phyloP scores from a whole-genome alignment of 2,797 vertebrate species.

The Molossus alvarezi region DNA sequence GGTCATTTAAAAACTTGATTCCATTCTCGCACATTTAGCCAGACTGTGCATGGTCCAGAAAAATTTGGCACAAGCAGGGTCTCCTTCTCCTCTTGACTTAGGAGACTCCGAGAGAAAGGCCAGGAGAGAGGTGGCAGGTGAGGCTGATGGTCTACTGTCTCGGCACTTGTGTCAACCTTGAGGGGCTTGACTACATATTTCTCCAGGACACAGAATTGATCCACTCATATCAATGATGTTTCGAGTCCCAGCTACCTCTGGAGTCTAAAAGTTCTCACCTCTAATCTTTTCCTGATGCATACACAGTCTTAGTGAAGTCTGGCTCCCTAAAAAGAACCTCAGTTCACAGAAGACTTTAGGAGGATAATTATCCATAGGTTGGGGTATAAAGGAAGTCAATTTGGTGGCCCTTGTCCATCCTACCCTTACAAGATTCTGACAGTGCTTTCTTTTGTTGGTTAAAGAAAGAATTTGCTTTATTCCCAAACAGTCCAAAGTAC shows the following conservation, averaged over 20 bases:
- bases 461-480: conserved; percentile 48
- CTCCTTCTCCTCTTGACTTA: neutral
- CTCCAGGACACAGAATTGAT: neutral
- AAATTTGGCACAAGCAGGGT: neutral
- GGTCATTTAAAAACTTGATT: conserved; percentile 26
- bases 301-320: neutral
- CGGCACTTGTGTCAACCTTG: neutral
- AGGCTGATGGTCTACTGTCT: neutral
- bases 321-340: neutral
- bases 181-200: neutral
- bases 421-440: neutral
- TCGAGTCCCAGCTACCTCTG: neutral
- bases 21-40: neutral
- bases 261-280: neutral
- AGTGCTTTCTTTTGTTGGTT: conserved; percentile 11
- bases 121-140: neutral
- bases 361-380: neutral
- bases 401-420: neutral
- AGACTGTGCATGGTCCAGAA: neutral
- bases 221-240: neutral
- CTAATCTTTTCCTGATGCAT: neutral
- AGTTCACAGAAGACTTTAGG: neutral
- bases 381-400: neutral
- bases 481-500: neutral
- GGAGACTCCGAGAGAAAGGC: neutral